phyloP scores from a whole-genome alignment of 2,113 vertebrate species.

The Potamarius usumacintae region DNA sequence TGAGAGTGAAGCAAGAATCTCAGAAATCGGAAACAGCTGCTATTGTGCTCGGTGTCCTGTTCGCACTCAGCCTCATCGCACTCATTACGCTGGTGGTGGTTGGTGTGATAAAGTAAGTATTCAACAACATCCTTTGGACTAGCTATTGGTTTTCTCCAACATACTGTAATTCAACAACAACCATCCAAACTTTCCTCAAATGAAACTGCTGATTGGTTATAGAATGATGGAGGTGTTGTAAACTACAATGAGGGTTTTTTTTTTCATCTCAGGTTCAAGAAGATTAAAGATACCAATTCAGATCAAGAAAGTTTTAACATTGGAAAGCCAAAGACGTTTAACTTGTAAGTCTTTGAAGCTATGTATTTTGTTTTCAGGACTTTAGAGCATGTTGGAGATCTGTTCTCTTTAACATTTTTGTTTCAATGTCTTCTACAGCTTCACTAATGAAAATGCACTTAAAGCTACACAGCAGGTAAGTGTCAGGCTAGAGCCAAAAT shows the following conservation, averaged over 20 bases:
- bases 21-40: neutral
- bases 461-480: neutral
- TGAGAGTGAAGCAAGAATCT: constrained; percentile 15
- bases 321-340: neutral
- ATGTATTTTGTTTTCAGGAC: neutral
- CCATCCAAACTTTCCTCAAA: neutral
- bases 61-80: constrained; percentile 51
- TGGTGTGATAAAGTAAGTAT: constrained; percentile 35
- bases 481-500: neutral
- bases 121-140: neutral
- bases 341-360: neutral
- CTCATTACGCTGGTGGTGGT: constrained; percentile 30
- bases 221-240: neutral
- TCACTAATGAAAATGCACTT: neutral
- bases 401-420: neutral
- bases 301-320: constrained; percentile 32
- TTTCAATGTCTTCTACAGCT: neutral
- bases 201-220: neutral
- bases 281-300: constrained; percentile 22
- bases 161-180: neutral
- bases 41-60: constrained; percentile 58
- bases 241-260: neutral
- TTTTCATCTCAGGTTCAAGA: constrained; percentile 31
- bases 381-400: neutral
- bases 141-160: no score